Base-by-base conservation (phyloP, 1,140 invertebrate species). In the Venustaconcha ellipsiformis region DNA sequence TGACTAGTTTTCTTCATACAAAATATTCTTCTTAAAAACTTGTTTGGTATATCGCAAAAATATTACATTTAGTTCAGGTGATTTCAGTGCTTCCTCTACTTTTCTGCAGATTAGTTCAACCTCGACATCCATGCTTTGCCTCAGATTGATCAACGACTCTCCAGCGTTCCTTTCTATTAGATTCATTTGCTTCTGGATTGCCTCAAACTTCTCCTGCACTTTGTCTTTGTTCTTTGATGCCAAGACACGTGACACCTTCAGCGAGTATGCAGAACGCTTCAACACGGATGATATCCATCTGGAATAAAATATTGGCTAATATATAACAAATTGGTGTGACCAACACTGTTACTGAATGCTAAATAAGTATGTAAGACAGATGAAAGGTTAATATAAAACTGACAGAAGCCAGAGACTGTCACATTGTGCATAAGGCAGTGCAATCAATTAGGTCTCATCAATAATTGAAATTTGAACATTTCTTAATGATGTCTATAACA, bases 221-320 rank as follows among this genome's bases (percentile, higher is more conserved):
- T 70, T 76, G 56, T 76, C 74, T 69, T 70, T 70, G n/a, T 68
- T 70, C 62, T 76, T 76, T 14, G 74, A 68, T 13, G 68, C 68
- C 68, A 71, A 67, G 5, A 76, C 74, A 56, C 71, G 70, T 57
- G 74, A 76, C 5, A 76, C 74, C 60, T 76, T 76, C 37, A 76
- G 62, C 1, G 62, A 63, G 23, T 71, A 76, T 48, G 71, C 67
- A 1, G 56, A 67, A 18, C 74, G 56, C 57, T 76, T 76, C 4
- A 76, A 48, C 18, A 76, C 74, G 23, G 74, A 60, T 15, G 68
- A 66, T 18, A 76, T 30, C 74, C 74, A 76, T 23, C 74, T 76
- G 20, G 15, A 64, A 64, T 48, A 48, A 6, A 48, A 48, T 48
- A 48, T 48, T 1, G 13, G 4, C 30, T 11, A n/a, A 59, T 59